Conservation (phyloP, 2,888 invertebrate genomes). For the Eristalinus sepulchralis region DNA sequence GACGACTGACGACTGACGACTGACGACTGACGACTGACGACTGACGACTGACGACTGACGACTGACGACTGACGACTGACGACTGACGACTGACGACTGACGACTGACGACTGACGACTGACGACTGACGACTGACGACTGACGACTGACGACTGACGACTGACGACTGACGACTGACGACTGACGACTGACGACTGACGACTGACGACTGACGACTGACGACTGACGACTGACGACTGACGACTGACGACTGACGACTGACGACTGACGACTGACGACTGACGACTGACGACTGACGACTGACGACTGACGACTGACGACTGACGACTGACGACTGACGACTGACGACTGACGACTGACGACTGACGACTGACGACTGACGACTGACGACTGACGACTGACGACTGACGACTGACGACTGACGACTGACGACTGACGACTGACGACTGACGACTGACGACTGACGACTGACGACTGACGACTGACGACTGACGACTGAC, state of each 20-base stretch:
- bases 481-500: neutral
- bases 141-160: no score
- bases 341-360: neutral
- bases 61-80: neutral
- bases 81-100: neutral
- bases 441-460: neutral
- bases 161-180: no score
- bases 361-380: neutral
- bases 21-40: neutral
- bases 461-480: neutral
- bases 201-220: no score
- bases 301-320: neutral
- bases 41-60: neutral
- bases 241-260: neutral
- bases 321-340: neutral
- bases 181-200: no score
- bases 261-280: neutral
- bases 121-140: no score
- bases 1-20: neutral
- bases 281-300: neutral
- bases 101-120: no score
- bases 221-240: neutral
- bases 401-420: neutral
- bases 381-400: neutral
- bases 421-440: neutral